Base-by-base conservation (phyloP, 2,888 invertebrate genomes). In the Coelinius sp. region DNA sequence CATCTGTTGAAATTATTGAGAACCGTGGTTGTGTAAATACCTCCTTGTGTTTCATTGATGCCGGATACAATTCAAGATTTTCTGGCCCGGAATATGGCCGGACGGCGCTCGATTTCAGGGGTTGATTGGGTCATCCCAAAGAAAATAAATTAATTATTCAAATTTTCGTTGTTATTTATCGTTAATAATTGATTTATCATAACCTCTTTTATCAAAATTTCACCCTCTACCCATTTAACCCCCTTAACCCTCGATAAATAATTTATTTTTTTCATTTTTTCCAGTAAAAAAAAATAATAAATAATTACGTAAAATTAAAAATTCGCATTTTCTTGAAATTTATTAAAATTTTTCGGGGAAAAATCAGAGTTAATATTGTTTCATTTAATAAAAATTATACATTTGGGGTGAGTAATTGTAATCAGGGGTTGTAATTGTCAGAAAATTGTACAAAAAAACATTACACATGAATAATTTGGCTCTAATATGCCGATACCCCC, bases 381-480 rank as follows among this genome's bases (percentile, higher is more conserved):
- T 41, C n/a, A 12, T 8, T 2, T 7, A 41, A n/a, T 41, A 41
- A 41, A 12, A 12, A 41, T n/a, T 41, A 7, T n/a, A 8, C 7
- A 46, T 17, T 46, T 5, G 7, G 44, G 44, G 44, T 8, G 17
- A 2, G n/a, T 17, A 31, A 4, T 46, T 17, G n/a, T 46, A 14
- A 12, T 17, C n/a, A n/a, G 14, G 17, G 14, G n/a, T 41, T 8
- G 44, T 14, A 7, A 17, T 46, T 17, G 44, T 17, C 7, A 46
- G 14, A 46, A 46, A 46, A 46, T 46, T 14, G 17, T 41, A 35
- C 12, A 12, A 53, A 63, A 12, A 44, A 35, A 59, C 41, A 73
- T 70, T 52, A 65, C 35, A 53, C 69, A 38, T 65, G 64, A 64
- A 63, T 66, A 70, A 70, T 71, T 64, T 67, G 72, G 27, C 52